A percentile compares a stretch with the other conserved stretches of the same genome.
Conservation (phyloP, 37 sponge, comb jelly and placozoan species). For the Tethya wilhelma region DNA sequence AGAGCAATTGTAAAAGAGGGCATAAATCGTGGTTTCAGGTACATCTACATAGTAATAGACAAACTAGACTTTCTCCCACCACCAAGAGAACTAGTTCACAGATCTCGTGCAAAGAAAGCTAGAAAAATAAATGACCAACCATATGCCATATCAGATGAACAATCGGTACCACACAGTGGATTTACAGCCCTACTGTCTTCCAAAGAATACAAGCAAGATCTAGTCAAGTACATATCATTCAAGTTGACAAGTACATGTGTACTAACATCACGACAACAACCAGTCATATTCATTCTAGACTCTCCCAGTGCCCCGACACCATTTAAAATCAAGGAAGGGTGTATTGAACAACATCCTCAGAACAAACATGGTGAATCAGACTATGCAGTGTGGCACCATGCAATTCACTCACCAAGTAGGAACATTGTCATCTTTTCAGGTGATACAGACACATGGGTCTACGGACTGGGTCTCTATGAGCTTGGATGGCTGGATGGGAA, state of each 20-base stretch:
- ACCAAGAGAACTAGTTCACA: not conserved
- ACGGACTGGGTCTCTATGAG: constrained; percentile 7
- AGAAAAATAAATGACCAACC: not conserved
- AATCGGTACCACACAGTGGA: not conserved
- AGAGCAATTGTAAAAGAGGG: not conserved
- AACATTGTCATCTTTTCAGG: not conserved
- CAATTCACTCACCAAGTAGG: not conserved
- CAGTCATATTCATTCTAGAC: not conserved
- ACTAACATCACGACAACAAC: not conserved
- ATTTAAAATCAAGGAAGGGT: not conserved
- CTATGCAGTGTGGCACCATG: constrained; percentile 19
- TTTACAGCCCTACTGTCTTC: not conserved
- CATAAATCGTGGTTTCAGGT: not conserved
- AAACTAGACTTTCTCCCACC: not conserved
- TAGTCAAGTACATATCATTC: not conserved
- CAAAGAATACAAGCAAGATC: not conserved
- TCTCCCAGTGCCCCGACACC: not conserved
- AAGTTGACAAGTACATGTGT: not conserved
- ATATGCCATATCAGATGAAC: not conserved
- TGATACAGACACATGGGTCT: constrained; percentile 20
- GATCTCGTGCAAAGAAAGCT: not conserved
- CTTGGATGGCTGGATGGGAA: not conserved
- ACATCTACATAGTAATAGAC: not conserved
- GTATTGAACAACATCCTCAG: not conserved
- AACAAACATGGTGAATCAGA: constrained; percentile 24